Evolutionary conservation across 30 jellyfish, hydroid and myxozoan genomes (phyloP), one percentile per base, ranked within the genome.

Genomic region (Phacellophora camtschatica): DNA sequence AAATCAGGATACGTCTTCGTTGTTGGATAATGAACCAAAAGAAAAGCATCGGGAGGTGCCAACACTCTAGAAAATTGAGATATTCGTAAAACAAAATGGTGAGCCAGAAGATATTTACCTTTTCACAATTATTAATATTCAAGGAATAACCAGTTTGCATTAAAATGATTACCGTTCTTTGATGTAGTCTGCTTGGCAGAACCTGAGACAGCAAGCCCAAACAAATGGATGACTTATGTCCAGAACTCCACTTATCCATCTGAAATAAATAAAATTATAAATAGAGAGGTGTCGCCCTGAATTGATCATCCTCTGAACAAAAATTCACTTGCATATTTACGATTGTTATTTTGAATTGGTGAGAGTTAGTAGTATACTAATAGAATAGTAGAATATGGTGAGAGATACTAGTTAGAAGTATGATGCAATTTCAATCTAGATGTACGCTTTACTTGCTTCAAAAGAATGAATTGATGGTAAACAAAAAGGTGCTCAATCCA

Each of bases 181-280:
- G 58, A 92, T 92, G 34, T 71, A 57, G 31, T 92, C 88, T 39
- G 94, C 86, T 48, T 49, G 66, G 19, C 55, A 28, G 82, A 85
- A 92, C 46, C 88, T 39, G 63, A 86, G 76, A 27, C 93, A 72
- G 68, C 95, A 70, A 1, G 93, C 86, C 95, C 96, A 92, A 5
- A 75, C 89, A 18, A 45, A 63, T 2, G 89, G 86, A 73, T 61
- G 67, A 16, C 75, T 37, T 1, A 86, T 11, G 18, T 12, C 69
- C 13, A 31, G 83, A 6, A 85, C 83, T 2, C 98, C 98, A 72
- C 96, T 78, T 20, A 92, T 41, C 98, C 98, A 92, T 15, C 98
- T 85, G 56, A 1, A n/a, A 80, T 6, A 35, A 25, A 41, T 63
- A 19, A 25, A 2, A 28, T 13, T 3, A 19, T 8, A 31, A 10